These are phyloP conservation scores for Oscheius sp. DNA, from an alignment of 2,888 invertebrate species.

Conservation along the genomic window DNA sequence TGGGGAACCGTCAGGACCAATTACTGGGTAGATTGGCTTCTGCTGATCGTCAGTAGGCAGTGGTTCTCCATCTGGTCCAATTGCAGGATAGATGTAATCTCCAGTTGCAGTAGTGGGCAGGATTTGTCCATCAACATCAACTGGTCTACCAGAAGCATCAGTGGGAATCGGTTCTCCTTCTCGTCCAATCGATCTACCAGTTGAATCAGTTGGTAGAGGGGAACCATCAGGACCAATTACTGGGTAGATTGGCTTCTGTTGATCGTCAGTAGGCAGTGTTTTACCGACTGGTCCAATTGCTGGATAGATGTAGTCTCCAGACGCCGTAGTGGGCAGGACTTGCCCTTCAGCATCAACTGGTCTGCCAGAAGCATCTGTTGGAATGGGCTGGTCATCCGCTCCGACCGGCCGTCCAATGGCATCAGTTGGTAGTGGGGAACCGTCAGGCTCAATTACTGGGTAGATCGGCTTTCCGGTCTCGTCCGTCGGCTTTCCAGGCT, in stretches of 20 bases:
- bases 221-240: constrained; percentile 40
- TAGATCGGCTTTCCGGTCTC: constrained; percentile 31
- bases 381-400: constrained; percentile 18
- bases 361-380: constrained; percentile 40
- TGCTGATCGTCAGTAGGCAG: constrained; percentile 18
- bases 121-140: constrained; percentile 42
- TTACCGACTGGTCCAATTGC: constrained; percentile 48
- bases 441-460: constrained; percentile 47
- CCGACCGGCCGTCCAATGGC: constrained; percentile 4
- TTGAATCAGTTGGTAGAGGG: constrained; percentile 43
- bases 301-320: constrained; percentile 44
- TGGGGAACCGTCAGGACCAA: constrained; percentile 42
- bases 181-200: constrained; percentile 49
- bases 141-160: constrained; percentile 34
- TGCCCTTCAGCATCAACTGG: constrained; percentile 43
- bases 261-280: constrained; percentile 49
- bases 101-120: constrained; percentile 19
- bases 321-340: constrained; percentile 44
- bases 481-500: constrained; percentile 43
- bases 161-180: constrained; percentile 11
- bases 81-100: constrained; percentile 6
- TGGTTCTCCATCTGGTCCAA: neutral
- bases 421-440: constrained; percentile 41
- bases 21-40: constrained; percentile 43
- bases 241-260: constrained; percentile 29